Conservation (phyloP, 2,888 invertebrate genomes). For the Noctua janthe region DNA sequence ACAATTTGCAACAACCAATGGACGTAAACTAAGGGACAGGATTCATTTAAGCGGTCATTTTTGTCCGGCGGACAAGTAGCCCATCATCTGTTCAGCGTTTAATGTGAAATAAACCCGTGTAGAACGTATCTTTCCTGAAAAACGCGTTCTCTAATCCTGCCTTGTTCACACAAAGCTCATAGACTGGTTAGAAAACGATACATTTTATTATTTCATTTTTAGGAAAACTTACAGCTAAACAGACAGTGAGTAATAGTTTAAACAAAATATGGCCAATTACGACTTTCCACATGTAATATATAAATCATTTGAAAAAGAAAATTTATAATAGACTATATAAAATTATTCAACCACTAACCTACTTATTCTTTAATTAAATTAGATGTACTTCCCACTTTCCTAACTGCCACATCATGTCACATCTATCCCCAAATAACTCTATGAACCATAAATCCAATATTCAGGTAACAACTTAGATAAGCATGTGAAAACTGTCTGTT, state of each 20-base stretch:
- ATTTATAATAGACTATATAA: too few relatives aligned
- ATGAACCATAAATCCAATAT: slow-evolving; percentile 75
- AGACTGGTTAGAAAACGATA: background rate
- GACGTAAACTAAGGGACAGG: background rate
- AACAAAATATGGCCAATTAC: too few relatives aligned
- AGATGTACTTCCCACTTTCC: background rate
- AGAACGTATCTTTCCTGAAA: too few relatives aligned
- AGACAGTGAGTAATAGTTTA: too few relatives aligned
- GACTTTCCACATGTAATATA: too few relatives aligned
- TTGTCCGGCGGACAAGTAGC: background rate
- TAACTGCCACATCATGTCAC: slow-evolving; percentile 54
- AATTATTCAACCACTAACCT: background rate
- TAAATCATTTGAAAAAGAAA: too few relatives aligned
- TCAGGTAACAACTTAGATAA: slow-evolving; percentile 82
- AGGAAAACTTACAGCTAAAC: too few relatives aligned
- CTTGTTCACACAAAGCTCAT: background rate
- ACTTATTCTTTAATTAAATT: background rate
- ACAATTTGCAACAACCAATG: background rate
- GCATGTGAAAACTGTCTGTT: slow-evolving; percentile 88
- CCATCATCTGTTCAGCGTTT: background rate
- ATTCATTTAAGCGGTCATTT: background rate
- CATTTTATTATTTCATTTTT: too few relatives aligned
- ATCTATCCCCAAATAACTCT: slow-evolving; percentile 68
- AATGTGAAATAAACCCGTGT: background rate
- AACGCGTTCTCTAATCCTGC: background rate